Conservation (phyloP, 30 jellyfish, hydroid and myxozoan genomes). For the Clytia hemisphaerica region DNA sequence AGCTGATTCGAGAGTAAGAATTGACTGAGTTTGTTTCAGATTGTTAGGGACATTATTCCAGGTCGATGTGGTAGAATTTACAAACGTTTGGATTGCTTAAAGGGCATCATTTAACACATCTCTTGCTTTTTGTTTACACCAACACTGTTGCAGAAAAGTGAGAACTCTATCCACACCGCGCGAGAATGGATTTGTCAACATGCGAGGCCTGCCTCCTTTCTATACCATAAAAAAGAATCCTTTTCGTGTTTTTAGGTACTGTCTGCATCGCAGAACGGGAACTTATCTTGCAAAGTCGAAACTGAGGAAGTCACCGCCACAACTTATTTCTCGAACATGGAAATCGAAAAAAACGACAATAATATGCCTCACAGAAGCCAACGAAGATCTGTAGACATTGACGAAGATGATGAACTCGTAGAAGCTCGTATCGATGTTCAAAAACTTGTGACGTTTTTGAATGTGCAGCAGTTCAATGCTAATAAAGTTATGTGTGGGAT, state of each 20-base stretch:
- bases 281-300: constrained; percentile 54
- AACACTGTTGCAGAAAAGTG: too few relatives aligned
- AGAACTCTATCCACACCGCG: too few relatives aligned
- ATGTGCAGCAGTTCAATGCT: constrained; percentile 68
- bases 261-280: constrained; percentile 61
- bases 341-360: constrained; percentile 14
- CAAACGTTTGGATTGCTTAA: too few relatives aligned
- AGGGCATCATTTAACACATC: too few relatives aligned
- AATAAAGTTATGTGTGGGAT: constrained; percentile 45
- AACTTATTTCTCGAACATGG: constrained; percentile 63
- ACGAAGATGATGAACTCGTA: constrained; percentile 38
- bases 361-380: neutral
- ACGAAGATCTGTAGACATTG: neutral
- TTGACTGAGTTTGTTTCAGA: too few relatives aligned
- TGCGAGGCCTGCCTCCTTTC: neutral
- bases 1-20: too few relatives aligned
- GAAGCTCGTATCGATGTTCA: constrained; percentile 79
- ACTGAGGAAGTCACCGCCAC: constrained; percentile 83
- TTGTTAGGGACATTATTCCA: too few relatives aligned
- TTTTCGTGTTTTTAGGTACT: constrained; percentile 38
- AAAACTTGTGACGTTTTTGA: constrained; percentile 58
- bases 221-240: neutral
- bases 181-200: neutral
- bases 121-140: too few relatives aligned
- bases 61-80: too few relatives aligned